Conservation (phyloP, 2,113 vertebrate genomes). For the Thryonomys swinderianus region DNA sequence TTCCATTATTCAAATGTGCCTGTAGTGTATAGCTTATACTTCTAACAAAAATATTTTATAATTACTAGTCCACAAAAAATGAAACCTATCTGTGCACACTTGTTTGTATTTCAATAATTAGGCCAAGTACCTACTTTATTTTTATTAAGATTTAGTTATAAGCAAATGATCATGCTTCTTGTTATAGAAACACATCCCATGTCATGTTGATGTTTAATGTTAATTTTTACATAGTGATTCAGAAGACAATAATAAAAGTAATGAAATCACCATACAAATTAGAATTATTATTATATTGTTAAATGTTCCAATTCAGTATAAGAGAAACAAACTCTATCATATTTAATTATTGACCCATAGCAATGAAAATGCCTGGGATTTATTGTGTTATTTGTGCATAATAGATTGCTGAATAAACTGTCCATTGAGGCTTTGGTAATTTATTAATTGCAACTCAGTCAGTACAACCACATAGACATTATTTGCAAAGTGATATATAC, state of each 20-base stretch:
- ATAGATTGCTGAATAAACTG: conserved; percentile 61
- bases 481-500: conserved; percentile 21
- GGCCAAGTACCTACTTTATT: not conserved
- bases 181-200: not conserved
- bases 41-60: not conserved
- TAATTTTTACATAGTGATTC: conserved; percentile 64
- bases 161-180: not conserved
- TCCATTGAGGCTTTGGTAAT: conserved; percentile 68
- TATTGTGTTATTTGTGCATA: conserved; percentile 59
- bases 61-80: not conserved
- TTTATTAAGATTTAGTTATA: conserved; percentile 10
- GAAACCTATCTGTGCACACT: not conserved
- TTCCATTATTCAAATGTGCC: not conserved
- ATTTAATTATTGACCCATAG: conserved; percentile 70
- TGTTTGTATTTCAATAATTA: not conserved
- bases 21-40: not conserved
- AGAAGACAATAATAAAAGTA: conserved; percentile 40
- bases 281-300: conserved; percentile 52
- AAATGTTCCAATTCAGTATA: conserved; percentile 50
- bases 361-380: conserved; percentile 54
- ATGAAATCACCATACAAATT: conserved; percentile 69
- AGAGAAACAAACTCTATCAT: conserved; percentile 19
- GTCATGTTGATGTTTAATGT: conserved; percentile 1
- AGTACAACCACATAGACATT: conserved; percentile 68
- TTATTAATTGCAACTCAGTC: conserved; percentile 79